Evolutionary conservation across 2,797 vertebrate species (phyloP), one percentile per base, ranked within the genome.

Genomic region (Falco biarmicus): DNA sequence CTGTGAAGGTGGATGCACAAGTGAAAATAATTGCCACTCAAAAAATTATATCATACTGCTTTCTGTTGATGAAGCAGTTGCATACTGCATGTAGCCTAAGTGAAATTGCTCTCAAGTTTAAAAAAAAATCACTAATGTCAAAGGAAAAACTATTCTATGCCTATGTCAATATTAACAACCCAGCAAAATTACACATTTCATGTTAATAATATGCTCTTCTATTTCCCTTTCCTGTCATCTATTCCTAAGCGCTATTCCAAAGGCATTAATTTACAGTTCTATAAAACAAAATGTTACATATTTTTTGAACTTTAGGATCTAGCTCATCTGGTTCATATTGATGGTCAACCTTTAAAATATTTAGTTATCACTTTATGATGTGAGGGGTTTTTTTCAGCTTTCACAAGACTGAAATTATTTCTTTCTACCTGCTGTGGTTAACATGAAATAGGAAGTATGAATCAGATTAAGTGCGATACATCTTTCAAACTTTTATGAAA

Each of bases 11-110:
- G 3, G 48, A 66, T 0, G 0, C 22, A 86, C 39, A 92, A 84
- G 68, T 83, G 70, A 91, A 96, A 96, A 94, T 96, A 94, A 92
- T 97, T 97, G 74, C 84, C 37, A 57, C 51, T 95, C 90, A 53
- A 93, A 95, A 94, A 76, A 85, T 74, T 60, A 41, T 68, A 91
- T 76, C 50, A 47, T 83, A 57, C 22, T 75, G 10, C 10, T 93
- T 93, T 53, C 56, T 80, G 20, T 90, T 96, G 77, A 89, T 34
- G 71, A 73, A 79, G 71, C 10, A 66, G 60, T 81, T 54, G 53
- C 34, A 73, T 32, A n/a, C 25, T 10, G 3, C 9, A n/a, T 39
- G 32, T 39, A n/a, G 31, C 48, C 59, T 65, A 28, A 78, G 54
- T 45, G 64, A 94, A 84, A 77, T 64, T 68, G 83, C 65, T 80